Evolutionary conservation across 1,140 invertebrate species (phyloP), one percentile per base, ranked within the genome.

Genomic region (Heliconius himera): DNA sequence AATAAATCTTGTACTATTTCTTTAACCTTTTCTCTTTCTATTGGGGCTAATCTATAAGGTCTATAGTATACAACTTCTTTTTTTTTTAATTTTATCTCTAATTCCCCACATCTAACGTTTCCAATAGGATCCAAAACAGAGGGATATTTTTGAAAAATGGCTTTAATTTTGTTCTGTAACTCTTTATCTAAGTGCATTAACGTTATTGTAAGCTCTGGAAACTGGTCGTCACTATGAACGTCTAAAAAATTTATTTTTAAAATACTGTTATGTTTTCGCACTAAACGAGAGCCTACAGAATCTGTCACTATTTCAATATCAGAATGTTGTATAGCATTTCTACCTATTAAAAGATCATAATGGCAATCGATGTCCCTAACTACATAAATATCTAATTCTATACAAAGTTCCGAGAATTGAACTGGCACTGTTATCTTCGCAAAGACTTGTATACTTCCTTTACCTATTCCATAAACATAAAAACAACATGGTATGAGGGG

Each of bases 1-100:
- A 92, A 71, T 9, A 93, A 51, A 38, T 94, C 87, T 18, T 86
- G 66, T 20, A 94, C 79, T 49, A 94, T 88, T 82, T 85, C 26
- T 9, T 86, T 79, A 33, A 93, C 81, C 16, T 82, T 81, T 70
- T 88, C 79, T 33, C 84, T 78, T 75, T 91, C 88, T 16, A 76
- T 5, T 91, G 77, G 70, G 16, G 88, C 86, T 46, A 90, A n/a
- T 18, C 78, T 76, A 72, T 88, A 88, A 20, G 88, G 89, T 1
- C 82, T 77, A 46, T 87, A 85, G 76, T 84, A 70, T 26, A 91
- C 78, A 18, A 85, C 78, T 70, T 86, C 54, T 51, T 89, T 79
- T 9, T n/a, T 74, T 56, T 74, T 77, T 70, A 89, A 56, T 75
- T 82, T 49, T 13, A 90, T 83, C 11, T 73, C 79, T 75, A 89